phyloP scores from a whole-genome alignment of 2,113 vertebrate species.

The Callopanchax toddi region DNA sequence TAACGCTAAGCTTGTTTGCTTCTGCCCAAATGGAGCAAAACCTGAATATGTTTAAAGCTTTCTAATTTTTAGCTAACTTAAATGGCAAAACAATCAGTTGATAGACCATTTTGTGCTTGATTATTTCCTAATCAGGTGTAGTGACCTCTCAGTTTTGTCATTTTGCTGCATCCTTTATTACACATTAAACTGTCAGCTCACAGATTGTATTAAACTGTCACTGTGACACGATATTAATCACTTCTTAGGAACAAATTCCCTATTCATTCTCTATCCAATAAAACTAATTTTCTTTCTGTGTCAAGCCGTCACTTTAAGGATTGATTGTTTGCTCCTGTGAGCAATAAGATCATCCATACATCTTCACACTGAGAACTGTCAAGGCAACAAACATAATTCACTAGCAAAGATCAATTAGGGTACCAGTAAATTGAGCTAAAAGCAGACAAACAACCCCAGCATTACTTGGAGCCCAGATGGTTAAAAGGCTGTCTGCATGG shows the following conservation, averaged over 20 bases:
- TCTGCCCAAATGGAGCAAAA: background rate
- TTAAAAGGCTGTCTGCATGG: constrained; percentile 38
- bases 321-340: background rate
- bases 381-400: constrained; percentile 8
- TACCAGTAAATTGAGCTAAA: constrained; percentile 6
- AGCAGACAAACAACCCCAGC: constrained; percentile 8
- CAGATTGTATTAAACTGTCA: background rate
- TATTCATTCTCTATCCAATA: background rate
- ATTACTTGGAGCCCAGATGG: constrained; percentile 58
- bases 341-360: background rate
- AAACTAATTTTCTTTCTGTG: background rate
- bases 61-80: constrained; percentile 1
- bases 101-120: background rate
- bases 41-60: background rate
- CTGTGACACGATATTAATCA: background rate
- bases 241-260: background rate
- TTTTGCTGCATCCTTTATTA: background rate
- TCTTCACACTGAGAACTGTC: constrained; percentile 6
- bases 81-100: background rate
- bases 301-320: background rate
- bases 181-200: background rate
- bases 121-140: background rate
- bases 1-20: background rate
- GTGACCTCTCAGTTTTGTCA: background rate
- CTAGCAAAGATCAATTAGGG: constrained; percentile 7